Evolutionary conservation across 2,888 invertebrate genomes (phyloP).

Genomic region (Salticus scenicus): DNA sequence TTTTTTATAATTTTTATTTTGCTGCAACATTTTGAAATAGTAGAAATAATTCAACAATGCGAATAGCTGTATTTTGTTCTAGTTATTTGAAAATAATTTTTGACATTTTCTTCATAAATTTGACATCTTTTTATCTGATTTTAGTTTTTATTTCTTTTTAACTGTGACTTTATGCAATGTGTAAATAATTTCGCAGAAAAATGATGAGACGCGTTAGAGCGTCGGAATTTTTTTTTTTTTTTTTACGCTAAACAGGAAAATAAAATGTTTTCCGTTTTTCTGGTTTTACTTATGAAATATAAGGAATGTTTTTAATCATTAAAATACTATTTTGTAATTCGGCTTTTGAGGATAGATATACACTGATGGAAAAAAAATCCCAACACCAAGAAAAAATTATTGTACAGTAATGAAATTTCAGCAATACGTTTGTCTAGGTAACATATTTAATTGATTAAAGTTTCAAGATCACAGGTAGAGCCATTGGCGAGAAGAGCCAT

Average conservation of each 20-base stretch:
- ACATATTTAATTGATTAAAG: too few relatives aligned
- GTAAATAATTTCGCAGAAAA: conserved; percentile 36
- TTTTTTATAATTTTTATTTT: conserved; percentile 30
- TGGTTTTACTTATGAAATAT: too few relatives aligned
- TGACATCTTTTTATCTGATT: conserved; percentile 14
- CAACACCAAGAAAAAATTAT: too few relatives aligned
- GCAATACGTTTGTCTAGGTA: too few relatives aligned
- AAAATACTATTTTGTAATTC: too few relatives aligned
- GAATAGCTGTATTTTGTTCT: conserved; percentile 24
- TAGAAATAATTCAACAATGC: conserved; percentile 42
- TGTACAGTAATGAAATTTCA: too few relatives aligned
- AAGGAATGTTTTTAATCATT: too few relatives aligned
- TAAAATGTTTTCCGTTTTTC: too few relatives aligned
- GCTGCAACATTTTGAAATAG: conserved; percentile 36
- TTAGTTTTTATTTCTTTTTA: conserved; percentile 27
- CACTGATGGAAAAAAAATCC: too few relatives aligned
- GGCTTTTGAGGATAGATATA: neutral
- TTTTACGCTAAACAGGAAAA: too few relatives aligned
- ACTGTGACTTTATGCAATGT: conserved; percentile 36
- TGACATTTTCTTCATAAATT: conserved; percentile 26
- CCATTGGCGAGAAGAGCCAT: too few relatives aligned
- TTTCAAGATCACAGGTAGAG: too few relatives aligned
- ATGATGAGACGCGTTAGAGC: conserved; percentile 20
- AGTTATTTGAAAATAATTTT: conserved; percentile 20
- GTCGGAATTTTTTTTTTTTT: neutral